These are phyloP conservation scores for Punctoribates punctum DNA, from an alignment of 2,888 invertebrate species.

Conservation along the genomic window DNA sequence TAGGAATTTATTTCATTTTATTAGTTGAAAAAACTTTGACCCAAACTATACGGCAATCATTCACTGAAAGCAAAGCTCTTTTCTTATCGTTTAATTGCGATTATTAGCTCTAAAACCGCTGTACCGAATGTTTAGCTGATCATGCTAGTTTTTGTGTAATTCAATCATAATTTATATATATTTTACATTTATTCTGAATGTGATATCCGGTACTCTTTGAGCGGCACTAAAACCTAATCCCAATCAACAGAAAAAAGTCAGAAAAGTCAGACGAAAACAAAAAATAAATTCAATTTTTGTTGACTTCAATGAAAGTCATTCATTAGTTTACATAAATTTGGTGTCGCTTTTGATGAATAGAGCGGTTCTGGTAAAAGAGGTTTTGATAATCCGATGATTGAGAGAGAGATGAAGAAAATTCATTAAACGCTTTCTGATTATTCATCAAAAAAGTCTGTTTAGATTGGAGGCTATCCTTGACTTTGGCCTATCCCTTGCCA, in stretches of 20 bases:
- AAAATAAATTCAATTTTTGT: not conserved
- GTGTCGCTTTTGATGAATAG: conserved; percentile 7
- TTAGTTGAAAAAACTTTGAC: not conserved
- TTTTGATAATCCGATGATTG: not conserved
- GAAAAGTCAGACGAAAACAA: not conserved
- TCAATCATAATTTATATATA: conserved; percentile 5
- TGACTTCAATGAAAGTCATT: not conserved
- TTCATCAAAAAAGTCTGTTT: too few species aligned
- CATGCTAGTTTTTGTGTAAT: not conserved
- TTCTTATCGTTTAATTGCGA: not conserved
- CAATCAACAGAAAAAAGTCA: not conserved
- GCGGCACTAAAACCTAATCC: not conserved
- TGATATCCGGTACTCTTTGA: conserved; percentile 6
- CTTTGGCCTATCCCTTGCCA: too few species aligned
- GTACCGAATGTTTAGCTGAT: not conserved
- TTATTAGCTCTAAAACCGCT: not conserved
- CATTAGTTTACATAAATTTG: not conserved
- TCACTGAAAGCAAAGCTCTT: not conserved
- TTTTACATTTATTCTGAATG: not conserved
- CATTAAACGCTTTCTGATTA: too few species aligned
- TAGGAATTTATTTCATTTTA: not conserved
- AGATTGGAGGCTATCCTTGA: too few species aligned
- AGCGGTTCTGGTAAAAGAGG: not conserved
- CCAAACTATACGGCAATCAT: conserved; percentile 7
- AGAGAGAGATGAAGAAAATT: not conserved